Percentiles rank a stretch among this genome's conserved stretches.
These are phyloP conservation scores for Pogonus chalceus DNA, from an alignment of 1,140 invertebrate species.

Conservation along the genomic window DNA sequence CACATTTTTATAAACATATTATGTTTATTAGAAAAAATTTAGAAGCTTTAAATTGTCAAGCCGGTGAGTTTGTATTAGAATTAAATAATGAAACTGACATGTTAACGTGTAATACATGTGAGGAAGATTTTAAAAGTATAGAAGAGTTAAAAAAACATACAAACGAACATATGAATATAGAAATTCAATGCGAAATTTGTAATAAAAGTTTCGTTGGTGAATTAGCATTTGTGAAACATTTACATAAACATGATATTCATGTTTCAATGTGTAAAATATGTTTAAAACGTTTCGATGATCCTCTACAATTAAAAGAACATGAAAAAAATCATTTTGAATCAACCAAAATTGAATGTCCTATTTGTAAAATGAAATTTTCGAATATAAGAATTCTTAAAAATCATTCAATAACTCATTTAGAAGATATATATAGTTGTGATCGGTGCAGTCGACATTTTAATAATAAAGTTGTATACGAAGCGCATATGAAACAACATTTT, in stretches of 20 bases:
- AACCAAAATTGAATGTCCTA: constrained; percentile 1
- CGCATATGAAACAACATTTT: background rate
- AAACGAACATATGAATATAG: background rate
- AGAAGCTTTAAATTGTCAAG: background rate
- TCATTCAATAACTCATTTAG: background rate
- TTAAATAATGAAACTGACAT: background rate
- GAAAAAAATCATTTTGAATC: background rate
- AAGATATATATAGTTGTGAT: background rate
- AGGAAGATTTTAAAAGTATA: background rate
- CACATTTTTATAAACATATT: constrained; percentile 1
- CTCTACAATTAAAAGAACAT: background rate
- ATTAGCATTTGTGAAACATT: background rate
- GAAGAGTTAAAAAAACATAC: background rate
- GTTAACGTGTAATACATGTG: background rate
- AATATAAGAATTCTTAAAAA: background rate
- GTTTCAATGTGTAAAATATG: background rate
- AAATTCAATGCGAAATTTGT: background rate
- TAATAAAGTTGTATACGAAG: background rate
- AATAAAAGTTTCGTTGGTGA: background rate
- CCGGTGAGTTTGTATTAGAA: background rate
- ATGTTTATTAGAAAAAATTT: background rate
- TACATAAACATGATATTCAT: background rate
- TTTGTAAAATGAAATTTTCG: background rate
- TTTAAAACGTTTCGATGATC: background rate
- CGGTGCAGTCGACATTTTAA: background rate